Evolutionary conservation across 2,113 vertebrate genomes (phyloP).

Genomic region (Strix uralensis): DNA sequence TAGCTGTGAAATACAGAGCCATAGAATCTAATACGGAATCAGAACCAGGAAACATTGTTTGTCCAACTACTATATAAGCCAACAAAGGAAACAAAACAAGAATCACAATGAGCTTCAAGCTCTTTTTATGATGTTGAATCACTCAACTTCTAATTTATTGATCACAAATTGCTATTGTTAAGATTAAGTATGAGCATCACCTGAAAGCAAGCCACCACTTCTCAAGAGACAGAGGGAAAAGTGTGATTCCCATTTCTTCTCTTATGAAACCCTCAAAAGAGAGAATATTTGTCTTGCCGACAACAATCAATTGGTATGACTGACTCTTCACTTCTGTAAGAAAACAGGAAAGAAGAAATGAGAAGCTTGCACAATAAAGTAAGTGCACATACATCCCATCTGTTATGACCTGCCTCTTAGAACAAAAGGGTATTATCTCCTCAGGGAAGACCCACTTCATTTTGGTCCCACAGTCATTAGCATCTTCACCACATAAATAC

Average conservation of each 20-base stretch:
- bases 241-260: neutral
- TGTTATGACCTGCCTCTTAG: neutral
- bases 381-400: neutral
- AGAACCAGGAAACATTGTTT: constrained; percentile 2
- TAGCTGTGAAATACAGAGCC: constrained; percentile 18
- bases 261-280: neutral
- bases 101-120: neutral
- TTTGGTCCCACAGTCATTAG: neutral
- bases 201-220: neutral
- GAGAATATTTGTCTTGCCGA: neutral
- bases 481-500: neutral
- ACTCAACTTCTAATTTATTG: neutral
- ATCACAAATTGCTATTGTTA: constrained; percentile 7
- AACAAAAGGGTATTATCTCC: constrained; percentile 14
- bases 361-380: neutral
- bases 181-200: neutral
- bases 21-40: neutral
- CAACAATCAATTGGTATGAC: neutral
- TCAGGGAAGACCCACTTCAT: neutral
- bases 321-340: neutral
- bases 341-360: neutral
- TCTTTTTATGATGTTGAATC: neutral
- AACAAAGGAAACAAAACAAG: neutral
- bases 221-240: neutral
- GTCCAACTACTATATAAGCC: neutral